Percentiles rank a stretch among this genome's conserved stretches.
Conservation (phyloP, 2,888 invertebrate genomes). For the Oxyscelio sp. region DNA sequence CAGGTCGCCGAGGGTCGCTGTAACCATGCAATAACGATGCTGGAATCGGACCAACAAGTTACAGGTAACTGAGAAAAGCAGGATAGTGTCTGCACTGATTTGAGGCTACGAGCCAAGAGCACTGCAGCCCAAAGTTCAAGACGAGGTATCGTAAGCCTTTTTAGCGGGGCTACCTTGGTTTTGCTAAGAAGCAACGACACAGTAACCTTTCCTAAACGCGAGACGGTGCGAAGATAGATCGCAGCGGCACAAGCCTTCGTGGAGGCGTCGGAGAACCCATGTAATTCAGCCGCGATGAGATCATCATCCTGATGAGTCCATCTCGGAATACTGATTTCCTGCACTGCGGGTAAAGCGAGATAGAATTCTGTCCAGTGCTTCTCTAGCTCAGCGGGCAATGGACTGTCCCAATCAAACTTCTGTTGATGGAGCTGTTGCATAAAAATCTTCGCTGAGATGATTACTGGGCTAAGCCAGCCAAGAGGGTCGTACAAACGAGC, state of each 20-base stretch:
- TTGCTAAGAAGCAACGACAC: background rate
- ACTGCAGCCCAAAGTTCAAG: background rate
- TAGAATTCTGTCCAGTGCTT: background rate
- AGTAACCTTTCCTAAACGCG: background rate
- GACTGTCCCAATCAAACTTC: background rate
- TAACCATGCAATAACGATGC: no score
- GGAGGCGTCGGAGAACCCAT: background rate
- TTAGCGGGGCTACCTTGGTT: background rate
- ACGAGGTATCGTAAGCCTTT: background rate
- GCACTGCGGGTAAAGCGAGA: background rate
- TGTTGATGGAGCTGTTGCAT: background rate
- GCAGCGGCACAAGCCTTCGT: background rate
- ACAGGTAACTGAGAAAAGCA: no score
- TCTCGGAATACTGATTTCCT: background rate
- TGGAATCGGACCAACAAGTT: background rate
- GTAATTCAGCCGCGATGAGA: background rate
- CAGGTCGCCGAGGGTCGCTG: background rate
- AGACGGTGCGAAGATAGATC: background rate
- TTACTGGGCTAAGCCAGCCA: no score
- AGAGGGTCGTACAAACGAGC: no score
- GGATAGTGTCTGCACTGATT: background rate
- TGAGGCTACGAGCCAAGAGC: background rate
- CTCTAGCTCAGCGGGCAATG: background rate
- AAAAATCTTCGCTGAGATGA: constrained; percentile 1
- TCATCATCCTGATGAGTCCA: constrained; percentile 1